Conservation (phyloP, 2,797 vertebrate genomes). For the Gymnoscopelus microlampas region DNA sequence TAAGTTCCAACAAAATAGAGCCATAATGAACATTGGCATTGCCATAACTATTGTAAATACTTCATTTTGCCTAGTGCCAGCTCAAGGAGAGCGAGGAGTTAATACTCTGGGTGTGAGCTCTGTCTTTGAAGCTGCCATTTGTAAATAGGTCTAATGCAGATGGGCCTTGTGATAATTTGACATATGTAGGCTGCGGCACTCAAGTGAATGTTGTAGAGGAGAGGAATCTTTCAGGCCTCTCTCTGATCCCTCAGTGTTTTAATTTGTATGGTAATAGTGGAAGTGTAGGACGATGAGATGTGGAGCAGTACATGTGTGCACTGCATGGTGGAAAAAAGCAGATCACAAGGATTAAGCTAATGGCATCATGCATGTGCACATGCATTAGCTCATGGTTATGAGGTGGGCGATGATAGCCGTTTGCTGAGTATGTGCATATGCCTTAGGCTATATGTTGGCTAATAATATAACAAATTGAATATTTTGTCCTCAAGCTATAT, state of each 20-base stretch:
- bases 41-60: no score
- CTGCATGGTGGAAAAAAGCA: neutral
- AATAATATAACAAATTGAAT: constrained; percentile 14
- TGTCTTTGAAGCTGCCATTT: no score
- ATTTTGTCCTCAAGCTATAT: constrained; percentile 28
- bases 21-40: no score
- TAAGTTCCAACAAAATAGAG: no score
- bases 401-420: neutral
- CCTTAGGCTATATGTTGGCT: constrained; percentile 7
- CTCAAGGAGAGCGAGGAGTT: no score
- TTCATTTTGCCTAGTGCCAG: no score
- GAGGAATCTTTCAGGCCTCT: no score
- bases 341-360: constrained; percentile 1
- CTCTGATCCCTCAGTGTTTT: neutral
- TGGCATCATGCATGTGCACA: neutral
- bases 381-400: no score
- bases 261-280: neutral
- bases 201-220: neutral
- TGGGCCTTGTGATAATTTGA: neutral
- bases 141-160: neutral
- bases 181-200: neutral
- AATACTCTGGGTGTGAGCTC: no score
- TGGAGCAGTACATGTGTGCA: neutral
- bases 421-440: neutral
- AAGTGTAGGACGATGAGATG: neutral